Evolutionary conservation across 2,113 vertebrate genomes (phyloP), one percentile per base, ranked within the genome.

Genomic region (Egretta garzetta): DNA sequence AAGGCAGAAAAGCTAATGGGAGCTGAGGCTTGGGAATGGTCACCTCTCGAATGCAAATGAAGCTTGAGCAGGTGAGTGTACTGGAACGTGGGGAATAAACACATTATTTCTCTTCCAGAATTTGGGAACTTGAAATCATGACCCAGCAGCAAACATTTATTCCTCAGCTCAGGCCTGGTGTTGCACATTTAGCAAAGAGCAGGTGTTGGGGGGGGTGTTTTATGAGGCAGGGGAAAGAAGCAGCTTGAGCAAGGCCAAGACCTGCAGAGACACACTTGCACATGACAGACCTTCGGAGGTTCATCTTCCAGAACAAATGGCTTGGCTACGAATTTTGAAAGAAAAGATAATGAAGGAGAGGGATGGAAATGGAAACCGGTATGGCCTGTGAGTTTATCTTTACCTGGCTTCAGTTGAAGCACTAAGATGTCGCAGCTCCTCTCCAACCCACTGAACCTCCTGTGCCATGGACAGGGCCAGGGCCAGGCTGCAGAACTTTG

Each of bases 151-250:
- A 71, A 80, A 71, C 16, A 4, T 49, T 55, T 55, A 26, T 55
- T 80, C 22, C 63, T 77, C 64, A 67, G 6, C 23, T 49, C 63
- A 50, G 19, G 15, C 9, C n/a, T 35, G 21, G 8, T 52, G 37
- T 20, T 50, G 59, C 45, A 63, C 21, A 5, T 14, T 22, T 20
- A 63, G 28, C 21, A 41, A 81, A 60, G 9, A 55, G 68, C 70
- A 71, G 27, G 45, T 39, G 9, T 15, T 1, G 1, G 18, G 30
- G 30, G 22, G 5, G 14, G 9, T 19, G 19, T 39, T 87, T 77
- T n/a, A n/a, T 1, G 3, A 77, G 47, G 26, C 0, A 0, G 53
- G 15, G 15, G 15, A 56, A 62, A 39, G 39, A 67, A 67, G 26
- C 35, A 22, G 13, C 35, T 62, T 39, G 45, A 66, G 12, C 32